Percentiles rank a stretch among this genome's conserved stretches.
Conservation (phyloP, 2,113 vertebrate genomes). For the Cynoglossus semilaevis region DNA sequence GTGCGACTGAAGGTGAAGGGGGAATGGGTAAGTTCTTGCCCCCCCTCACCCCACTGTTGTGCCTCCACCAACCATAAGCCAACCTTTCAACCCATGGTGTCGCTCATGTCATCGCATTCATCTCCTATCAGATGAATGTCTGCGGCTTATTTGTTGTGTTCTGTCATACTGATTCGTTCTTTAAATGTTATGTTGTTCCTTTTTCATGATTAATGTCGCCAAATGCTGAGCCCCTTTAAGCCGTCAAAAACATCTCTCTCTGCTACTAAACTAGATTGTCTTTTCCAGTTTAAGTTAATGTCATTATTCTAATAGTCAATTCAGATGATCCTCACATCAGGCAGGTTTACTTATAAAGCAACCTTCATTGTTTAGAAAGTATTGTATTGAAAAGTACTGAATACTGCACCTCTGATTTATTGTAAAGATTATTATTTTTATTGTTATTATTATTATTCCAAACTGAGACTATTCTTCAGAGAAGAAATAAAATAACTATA, state of each 20-base stretch:
- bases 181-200: neutral
- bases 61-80: conserved; percentile 49
- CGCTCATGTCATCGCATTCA: conserved; percentile 40
- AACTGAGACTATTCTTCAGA: too few species aligned
- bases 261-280: too few species aligned
- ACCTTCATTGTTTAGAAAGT: too few species aligned
- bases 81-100: conserved; percentile 22
- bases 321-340: too few species aligned
- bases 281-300: too few species aligned
- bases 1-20: conserved; percentile 90
- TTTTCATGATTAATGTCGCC: conserved; percentile 8
- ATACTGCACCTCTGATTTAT: too few species aligned
- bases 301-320: too few species aligned
- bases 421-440: too few species aligned
- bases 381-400: too few species aligned
- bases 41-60: conserved; percentile 46
- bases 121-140: conserved; percentile 38
- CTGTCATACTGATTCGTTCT: conserved; percentile 1
- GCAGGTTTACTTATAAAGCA: too few species aligned
- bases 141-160: conserved; percentile 3
- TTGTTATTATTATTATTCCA: too few species aligned
- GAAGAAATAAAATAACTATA: too few species aligned
- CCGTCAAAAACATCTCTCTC: neutral
- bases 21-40: conserved; percentile 87
- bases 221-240: neutral